Percentiles rank a stretch among this genome's conserved stretches.
These are phyloP conservation scores for Alosa alosa DNA, from an alignment of 2,113 vertebrate genomes.

Conservation along the genomic window DNA sequence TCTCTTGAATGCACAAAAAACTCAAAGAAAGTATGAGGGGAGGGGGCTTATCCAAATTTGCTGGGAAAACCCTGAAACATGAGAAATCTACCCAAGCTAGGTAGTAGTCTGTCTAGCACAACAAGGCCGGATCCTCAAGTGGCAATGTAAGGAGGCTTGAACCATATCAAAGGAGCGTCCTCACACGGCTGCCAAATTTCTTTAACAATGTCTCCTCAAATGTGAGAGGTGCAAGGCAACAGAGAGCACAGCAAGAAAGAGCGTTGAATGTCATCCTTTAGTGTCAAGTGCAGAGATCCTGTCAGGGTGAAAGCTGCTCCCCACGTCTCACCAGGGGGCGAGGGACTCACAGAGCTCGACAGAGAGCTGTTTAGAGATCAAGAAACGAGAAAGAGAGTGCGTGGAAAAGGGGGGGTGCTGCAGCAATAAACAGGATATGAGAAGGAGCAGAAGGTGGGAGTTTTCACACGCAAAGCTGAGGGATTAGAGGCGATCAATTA, in stretches of 20 bases:
- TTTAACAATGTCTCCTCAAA: background rate
- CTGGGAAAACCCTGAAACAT: background rate
- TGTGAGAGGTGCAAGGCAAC: background rate
- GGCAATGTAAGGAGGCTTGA: background rate
- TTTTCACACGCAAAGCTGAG: background rate
- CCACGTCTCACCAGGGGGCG: background rate
- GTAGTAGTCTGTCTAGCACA: background rate
- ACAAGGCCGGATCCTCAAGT: background rate
- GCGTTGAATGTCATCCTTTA: background rate
- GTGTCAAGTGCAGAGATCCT: background rate
- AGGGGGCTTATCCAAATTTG: background rate
- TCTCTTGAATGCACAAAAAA: background rate
- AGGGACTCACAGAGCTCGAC: background rate
- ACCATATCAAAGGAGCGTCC: background rate
- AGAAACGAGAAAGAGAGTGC: background rate
- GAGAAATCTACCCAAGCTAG: no score
- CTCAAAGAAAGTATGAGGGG: background rate
- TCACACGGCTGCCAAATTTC: background rate
- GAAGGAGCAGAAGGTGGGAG: background rate
- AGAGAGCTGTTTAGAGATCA: background rate
- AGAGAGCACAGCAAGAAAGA: background rate
- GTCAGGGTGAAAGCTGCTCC: background rate
- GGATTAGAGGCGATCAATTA: background rate
- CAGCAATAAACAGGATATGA: constrained; percentile 14
- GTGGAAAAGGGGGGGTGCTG: background rate